phyloP scores from a whole-genome alignment of 1,140 invertebrate genomes.

The Drosophila lacertosa region DNA sequence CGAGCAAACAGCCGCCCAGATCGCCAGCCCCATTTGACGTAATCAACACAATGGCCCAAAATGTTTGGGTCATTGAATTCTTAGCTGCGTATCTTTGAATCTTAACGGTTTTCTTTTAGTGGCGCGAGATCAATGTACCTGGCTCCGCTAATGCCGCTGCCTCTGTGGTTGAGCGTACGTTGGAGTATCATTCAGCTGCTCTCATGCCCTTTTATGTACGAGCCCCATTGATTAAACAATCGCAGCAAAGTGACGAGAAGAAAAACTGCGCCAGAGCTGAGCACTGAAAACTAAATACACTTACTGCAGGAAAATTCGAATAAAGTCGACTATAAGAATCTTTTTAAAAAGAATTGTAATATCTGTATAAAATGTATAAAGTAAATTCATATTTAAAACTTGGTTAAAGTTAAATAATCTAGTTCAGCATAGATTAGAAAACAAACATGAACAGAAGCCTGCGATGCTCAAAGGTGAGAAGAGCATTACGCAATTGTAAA shows the following conservation, averaged over 20 bases:
- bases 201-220: slow-evolving; percentile 59
- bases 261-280: neutral
- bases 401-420: no score
- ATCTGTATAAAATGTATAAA: no score
- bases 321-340: neutral
- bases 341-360: no score
- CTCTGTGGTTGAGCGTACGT: slow-evolving; percentile 54
- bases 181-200: slow-evolving; percentile 54
- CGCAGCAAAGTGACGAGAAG: slow-evolving; percentile 22
- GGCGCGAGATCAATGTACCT: slow-evolving; percentile 73
- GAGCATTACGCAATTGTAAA: slow-evolving; percentile 30
- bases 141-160: neutral
- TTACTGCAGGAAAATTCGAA: neutral
- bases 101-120: slow-evolving; percentile 64
- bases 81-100: slow-evolving; percentile 57
- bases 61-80: slow-evolving; percentile 78
- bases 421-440: no score
- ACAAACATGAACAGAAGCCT: neutral
- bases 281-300: neutral
- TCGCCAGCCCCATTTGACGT: slow-evolving; percentile 63
- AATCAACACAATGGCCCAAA: slow-evolving; percentile 75
- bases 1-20: slow-evolving; percentile 61
- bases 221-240: slow-evolving; percentile 76
- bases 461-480: neutral
- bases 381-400: no score